These are phyloP conservation scores for Chionodraco myersi DNA, from an alignment of 2,113 vertebrate genomes.

Conservation along the genomic window DNA sequence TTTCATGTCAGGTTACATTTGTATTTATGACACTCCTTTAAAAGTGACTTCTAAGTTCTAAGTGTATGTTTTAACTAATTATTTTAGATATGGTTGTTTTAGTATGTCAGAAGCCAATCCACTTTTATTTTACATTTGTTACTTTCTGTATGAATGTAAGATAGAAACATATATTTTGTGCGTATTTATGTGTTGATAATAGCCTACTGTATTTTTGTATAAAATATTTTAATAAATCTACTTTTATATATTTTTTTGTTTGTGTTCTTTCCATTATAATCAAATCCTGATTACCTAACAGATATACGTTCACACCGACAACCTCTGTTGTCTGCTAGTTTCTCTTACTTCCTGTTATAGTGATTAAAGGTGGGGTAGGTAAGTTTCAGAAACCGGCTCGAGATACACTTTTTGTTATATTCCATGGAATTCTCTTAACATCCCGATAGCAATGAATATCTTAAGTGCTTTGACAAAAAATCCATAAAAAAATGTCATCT, in stretches of 20 bases:
- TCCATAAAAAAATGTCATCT: no score
- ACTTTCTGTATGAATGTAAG: no score
- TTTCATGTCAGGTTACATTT: not conserved
- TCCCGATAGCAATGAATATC: no score
- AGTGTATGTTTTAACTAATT: not conserved
- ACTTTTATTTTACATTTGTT: no score
- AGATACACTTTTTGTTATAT: no score
- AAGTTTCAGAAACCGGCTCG: no score
- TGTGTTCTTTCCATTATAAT: not conserved
- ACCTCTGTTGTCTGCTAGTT: not conserved
- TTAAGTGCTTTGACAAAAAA: no score
- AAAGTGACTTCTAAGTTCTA: not conserved
- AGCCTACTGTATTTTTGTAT: conserved; percentile 65
- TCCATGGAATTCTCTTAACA: no score
- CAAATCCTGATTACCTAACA: not conserved
- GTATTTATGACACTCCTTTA: conserved; percentile 2
- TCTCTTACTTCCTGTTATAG: not conserved
- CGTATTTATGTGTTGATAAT: conserved; percentile 30
- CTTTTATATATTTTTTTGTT: conserved; percentile 20
- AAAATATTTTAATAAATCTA: conserved; percentile 59
- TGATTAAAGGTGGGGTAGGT: no score
- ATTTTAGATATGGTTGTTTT: not conserved
- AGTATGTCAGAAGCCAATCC: not conserved
- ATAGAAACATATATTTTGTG: conserved; percentile 13
- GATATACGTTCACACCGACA: not conserved